These are phyloP conservation scores for Cataglyphis livida DNA, from an alignment of 2,888 invertebrate species.

Conservation along the genomic window DNA sequence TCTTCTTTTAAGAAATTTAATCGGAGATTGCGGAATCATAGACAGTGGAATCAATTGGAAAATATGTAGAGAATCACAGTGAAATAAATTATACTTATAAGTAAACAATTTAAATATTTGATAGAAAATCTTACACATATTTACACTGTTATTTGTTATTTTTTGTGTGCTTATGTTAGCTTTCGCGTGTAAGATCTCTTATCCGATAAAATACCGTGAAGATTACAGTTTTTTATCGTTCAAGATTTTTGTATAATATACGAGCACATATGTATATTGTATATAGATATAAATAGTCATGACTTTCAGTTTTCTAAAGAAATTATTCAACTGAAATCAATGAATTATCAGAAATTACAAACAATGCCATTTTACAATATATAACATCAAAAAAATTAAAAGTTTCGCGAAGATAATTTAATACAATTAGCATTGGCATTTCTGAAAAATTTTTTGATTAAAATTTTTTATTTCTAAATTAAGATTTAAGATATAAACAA, in stretches of 20 bases:
- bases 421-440: not conserved
- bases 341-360: not conserved
- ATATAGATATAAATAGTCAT: not conserved
- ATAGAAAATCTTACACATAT: slow-evolving; percentile 4
- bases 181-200: not conserved
- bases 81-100: not conserved
- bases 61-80: not conserved
- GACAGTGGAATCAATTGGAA: not conserved
- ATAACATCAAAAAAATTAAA: not conserved
- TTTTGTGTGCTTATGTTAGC: not conserved
- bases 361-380: not conserved
- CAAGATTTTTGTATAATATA: not conserved
- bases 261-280: not conserved
- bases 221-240: not conserved
- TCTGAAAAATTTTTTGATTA: not conserved
- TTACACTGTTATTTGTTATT: not conserved
- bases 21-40: not conserved
- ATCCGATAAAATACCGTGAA: not conserved
- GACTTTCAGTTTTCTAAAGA: not conserved
- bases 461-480: not conserved
- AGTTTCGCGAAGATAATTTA: not conserved
- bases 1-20: not conserved
- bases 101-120: not conserved
- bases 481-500: not conserved
- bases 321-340: not conserved